A percentile compares a stretch with the other conserved stretches of the same genome.
phyloP scores from a whole-genome alignment of 2,113 vertebrate species.

The Siniperca chuatsi region DNA sequence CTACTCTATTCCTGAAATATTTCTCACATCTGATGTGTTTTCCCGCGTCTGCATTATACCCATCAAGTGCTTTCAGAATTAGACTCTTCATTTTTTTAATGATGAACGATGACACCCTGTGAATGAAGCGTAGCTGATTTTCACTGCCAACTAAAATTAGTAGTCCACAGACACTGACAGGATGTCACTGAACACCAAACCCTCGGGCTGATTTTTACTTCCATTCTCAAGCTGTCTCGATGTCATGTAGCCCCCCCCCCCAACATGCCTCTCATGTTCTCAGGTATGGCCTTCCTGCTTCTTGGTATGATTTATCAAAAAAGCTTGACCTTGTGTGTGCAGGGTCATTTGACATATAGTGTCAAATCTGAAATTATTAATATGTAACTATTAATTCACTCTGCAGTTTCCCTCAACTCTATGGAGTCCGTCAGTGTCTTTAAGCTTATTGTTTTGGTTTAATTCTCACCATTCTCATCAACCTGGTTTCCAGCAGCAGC shows the following conservation, averaged over 20 bases:
- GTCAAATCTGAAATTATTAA: not conserved
- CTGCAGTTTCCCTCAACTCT: too few relatives aligned
- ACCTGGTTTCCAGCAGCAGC: too few relatives aligned
- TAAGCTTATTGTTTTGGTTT: not conserved
- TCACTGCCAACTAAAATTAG: conserved; percentile 51
- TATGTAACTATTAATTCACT: not conserved
- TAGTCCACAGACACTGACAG: conserved; percentile 58
- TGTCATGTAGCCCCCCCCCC: conserved; percentile 46
- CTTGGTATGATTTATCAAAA: not conserved
- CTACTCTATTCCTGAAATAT: conserved; percentile 1
- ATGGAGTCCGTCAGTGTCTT: too few relatives aligned
- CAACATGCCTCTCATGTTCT: conserved; percentile 5
- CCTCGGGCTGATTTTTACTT: conserved; percentile 65
- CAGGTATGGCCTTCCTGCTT: conserved; percentile 47
- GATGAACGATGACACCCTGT: conserved; percentile 46
- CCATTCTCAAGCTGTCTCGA: conserved; percentile 41
- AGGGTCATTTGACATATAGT: not conserved
- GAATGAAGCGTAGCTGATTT: conserved; percentile 59
- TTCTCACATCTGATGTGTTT: conserved; percentile 44
- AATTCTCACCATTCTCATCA: not conserved
- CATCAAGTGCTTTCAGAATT: conserved; percentile 50
- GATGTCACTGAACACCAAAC: conserved; percentile 56
- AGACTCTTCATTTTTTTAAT: conserved; percentile 54
- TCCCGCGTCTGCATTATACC: not conserved
- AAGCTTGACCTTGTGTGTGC: not conserved